These are phyloP conservation scores for Agrilus planipennis DNA, from an alignment of 1,140 invertebrate species.

Conservation along the genomic window DNA sequence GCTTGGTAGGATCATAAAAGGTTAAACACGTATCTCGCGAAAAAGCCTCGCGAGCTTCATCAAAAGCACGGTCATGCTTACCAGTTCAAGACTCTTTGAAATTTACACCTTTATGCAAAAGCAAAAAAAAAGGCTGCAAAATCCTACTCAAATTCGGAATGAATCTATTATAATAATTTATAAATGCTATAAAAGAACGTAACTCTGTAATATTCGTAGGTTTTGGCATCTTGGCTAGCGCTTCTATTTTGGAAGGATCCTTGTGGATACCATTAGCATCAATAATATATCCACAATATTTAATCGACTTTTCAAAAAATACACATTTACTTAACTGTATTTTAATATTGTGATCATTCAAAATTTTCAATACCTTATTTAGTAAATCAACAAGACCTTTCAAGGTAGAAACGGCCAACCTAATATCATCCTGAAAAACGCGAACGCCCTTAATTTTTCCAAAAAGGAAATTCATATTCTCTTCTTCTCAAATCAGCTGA, in stretches of 20 bases:
- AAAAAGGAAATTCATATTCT: no score
- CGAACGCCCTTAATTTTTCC: no score
- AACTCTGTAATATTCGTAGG: slow-evolving; percentile 25
- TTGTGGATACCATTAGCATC: slow-evolving; percentile 26
- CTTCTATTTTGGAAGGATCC: slow-evolving; percentile 22
- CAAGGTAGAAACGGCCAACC: no score
- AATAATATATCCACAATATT: slow-evolving; percentile 31
- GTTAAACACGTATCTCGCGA: no score
- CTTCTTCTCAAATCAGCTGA: no score
- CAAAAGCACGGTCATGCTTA: no score
- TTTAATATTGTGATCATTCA: no score
- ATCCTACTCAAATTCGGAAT: neutral
- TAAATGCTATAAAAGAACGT: slow-evolving; percentile 21
- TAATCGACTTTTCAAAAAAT: slow-evolving; percentile 16
- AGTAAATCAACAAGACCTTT: no score
- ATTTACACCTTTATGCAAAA: slow-evolving; percentile 3
- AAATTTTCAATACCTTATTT: no score
- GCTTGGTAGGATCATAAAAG: no score
- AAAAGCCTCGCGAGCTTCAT: no score
- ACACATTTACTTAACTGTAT: slow-evolving; percentile 17
- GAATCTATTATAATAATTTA: slow-evolving; percentile 7
- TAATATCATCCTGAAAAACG: no score
- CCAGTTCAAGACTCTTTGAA: slow-evolving; percentile 3
- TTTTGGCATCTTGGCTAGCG: slow-evolving; percentile 22
- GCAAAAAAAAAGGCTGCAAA: slow-evolving; percentile 2